Conservation (phyloP, 1,140 invertebrate species). For the Tetranychus urticae region DNA sequence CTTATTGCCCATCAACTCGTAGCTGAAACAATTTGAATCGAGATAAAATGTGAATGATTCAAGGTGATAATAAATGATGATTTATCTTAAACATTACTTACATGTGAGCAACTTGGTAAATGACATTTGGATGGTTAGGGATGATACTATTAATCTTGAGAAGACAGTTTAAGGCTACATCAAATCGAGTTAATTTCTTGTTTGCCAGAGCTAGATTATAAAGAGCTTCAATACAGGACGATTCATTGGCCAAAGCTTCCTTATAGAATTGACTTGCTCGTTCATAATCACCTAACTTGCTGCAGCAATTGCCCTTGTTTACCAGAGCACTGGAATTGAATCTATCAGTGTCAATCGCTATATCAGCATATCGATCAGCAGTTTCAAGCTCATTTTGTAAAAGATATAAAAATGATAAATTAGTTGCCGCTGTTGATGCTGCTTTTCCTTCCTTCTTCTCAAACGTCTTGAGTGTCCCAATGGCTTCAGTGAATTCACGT, state of each 20-base stretch:
- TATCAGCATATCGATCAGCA: slow-evolving; percentile 51
- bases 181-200: slow-evolving; percentile 39
- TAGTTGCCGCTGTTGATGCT: slow-evolving; percentile 58
- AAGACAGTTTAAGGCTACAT: slow-evolving; percentile 53
- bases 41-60: no score
- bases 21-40: slow-evolving; percentile 15
- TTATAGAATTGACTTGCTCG: slow-evolving; percentile 48
- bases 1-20: slow-evolving; percentile 40
- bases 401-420: slow-evolving; percentile 65
- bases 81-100: slow-evolving; percentile 19
- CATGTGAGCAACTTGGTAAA: slow-evolving; percentile 59
- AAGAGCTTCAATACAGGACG: slow-evolving; percentile 64
- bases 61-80: neutral
- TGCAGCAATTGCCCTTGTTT: slow-evolving; percentile 63
- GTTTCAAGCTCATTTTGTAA: slow-evolving; percentile 59
- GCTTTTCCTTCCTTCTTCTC: slow-evolving; percentile 52
- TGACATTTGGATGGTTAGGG: slow-evolving; percentile 50
- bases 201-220: slow-evolving; percentile 62
- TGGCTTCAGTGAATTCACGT: slow-evolving; percentile 45
- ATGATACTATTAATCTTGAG: slow-evolving; percentile 53
- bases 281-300: slow-evolving; percentile 41
- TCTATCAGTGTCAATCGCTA: slow-evolving; percentile 45
- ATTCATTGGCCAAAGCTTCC: slow-evolving; percentile 52
- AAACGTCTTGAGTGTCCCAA: slow-evolving; percentile 66
- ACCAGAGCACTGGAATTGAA: slow-evolving; percentile 63